phyloP scores from a whole-genome alignment of 2,888 invertebrate genomes.

The Diarsia dahlii region DNA sequence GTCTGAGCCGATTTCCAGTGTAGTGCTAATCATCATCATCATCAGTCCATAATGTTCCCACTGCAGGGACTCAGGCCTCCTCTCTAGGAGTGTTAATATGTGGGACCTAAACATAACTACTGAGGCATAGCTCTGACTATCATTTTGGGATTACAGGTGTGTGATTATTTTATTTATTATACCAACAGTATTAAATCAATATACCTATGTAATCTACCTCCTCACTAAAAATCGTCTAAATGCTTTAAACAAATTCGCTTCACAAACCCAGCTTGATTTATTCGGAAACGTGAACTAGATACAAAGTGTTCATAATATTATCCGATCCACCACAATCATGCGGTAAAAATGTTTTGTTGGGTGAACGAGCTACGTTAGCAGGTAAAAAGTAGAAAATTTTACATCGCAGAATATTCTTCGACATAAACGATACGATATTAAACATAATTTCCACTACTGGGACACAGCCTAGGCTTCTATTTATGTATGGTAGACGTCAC shows the following conservation, averaged over 20 bases:
- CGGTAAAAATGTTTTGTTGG: constrained; percentile 10
- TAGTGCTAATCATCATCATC: no score
- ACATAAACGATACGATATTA: not conserved
- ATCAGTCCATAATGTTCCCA: no score
- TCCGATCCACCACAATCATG: constrained; percentile 10
- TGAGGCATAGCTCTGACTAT: not conserved
- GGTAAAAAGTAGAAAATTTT: constrained; percentile 11
- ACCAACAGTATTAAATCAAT: not conserved
- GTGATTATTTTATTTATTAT: not conserved
- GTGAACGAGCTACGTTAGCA: constrained; percentile 5
- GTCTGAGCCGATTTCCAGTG: no score
- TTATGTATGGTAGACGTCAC: not conserved
- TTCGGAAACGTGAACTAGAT: constrained; percentile 65
- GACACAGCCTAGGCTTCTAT: not conserved
- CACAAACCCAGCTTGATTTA: constrained; percentile 61
- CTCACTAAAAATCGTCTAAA: constrained; percentile 1
- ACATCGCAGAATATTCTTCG: not conserved
- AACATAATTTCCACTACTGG: not conserved
- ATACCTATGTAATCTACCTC: not conserved
- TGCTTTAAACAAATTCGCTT: constrained; percentile 31
- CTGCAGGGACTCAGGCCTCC: no score
- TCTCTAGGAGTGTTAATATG: no score
- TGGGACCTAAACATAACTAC: not conserved
- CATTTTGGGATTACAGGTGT: not conserved
- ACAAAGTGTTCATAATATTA: constrained; percentile 38